phyloP scores from a whole-genome alignment of 2,797 vertebrate species.

The Craterocephalus amniculus region DNA sequence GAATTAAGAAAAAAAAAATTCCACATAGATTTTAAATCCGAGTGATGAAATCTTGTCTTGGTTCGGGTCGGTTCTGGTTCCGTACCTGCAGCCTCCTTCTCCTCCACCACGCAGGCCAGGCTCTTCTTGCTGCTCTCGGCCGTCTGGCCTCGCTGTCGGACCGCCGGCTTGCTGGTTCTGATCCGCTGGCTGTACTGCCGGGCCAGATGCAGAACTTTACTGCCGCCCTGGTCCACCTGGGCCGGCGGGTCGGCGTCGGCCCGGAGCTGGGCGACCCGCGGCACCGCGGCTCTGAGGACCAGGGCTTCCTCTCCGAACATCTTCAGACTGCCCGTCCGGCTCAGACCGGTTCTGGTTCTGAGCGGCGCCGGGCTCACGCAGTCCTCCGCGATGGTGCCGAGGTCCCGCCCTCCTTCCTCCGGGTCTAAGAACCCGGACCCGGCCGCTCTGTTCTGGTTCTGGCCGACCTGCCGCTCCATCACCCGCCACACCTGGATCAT shows the following conservation, averaged over 20 bases:
- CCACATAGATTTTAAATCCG: no score
- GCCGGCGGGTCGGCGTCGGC: constrained; percentile 39
- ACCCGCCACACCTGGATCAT: constrained; percentile 87
- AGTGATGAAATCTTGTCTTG: no score
- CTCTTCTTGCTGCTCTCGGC: constrained; percentile 36
- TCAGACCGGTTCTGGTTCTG: constrained; percentile 28
- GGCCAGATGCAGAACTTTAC: constrained; percentile 90
- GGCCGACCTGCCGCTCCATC: constrained; percentile 79
- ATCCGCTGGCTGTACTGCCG: constrained; percentile 92
- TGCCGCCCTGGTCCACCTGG: constrained; percentile 75
- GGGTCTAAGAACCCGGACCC: constrained; percentile 3
- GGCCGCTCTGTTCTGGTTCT: constrained; percentile 23
- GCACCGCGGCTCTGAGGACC: constrained; percentile 28
- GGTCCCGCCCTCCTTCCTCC: constrained; percentile 71
- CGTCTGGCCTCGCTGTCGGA: constrained; percentile 42
- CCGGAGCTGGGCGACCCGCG: constrained; percentile 55
- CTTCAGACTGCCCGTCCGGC: constrained; percentile 47
- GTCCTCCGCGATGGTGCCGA: constrained; percentile 74
- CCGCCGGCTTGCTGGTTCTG: constrained; percentile 72
- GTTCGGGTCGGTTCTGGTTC: neutral
- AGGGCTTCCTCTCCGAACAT: constrained; percentile 31
- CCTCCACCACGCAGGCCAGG: constrained; percentile 74
- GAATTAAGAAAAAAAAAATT: no score
- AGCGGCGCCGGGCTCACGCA: constrained; percentile 47
- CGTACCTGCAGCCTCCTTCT: constrained; percentile 71